phyloP scores from a whole-genome alignment of 2,113 vertebrate species.

The Emydura subglobosa region DNA sequence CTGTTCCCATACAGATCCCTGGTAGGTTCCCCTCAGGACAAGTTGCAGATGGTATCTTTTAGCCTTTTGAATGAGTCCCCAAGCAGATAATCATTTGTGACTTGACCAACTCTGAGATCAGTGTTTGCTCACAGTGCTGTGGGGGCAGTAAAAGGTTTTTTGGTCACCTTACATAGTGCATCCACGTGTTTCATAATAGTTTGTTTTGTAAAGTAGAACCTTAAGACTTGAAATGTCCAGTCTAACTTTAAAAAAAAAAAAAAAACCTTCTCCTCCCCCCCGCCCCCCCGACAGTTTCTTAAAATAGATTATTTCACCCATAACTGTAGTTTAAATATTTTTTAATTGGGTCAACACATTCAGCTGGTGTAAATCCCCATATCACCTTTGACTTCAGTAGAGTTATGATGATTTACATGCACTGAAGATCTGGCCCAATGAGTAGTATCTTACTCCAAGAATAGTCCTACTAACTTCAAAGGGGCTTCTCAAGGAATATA shows the following conservation, averaged over 20 bases:
- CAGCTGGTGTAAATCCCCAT: neutral
- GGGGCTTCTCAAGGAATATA: neutral
- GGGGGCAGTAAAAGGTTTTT: neutral
- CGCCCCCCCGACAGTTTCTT: neutral
- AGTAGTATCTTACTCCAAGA: neutral
- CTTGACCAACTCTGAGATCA: neutral
- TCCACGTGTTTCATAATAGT: rapidly evolving
- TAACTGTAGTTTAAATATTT: neutral
- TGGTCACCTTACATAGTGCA: rapidly evolving
- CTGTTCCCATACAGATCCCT: neutral
- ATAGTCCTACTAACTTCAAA: neutral
- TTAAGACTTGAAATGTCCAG: neutral
- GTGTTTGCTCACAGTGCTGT: rapidly evolving
- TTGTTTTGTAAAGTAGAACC: neutral
- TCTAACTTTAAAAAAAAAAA: neutral
- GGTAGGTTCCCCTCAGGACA: neutral
- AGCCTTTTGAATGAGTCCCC: neutral
- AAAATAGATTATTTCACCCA: neutral
- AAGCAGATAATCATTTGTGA: neutral
- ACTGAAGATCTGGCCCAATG: neutral
- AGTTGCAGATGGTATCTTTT: rapidly evolving
- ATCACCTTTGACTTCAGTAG: neutral
- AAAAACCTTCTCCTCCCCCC: too few relatives aligned
- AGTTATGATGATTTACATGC: neutral
- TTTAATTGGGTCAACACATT: neutral